phyloP scores from a whole-genome alignment of 2,113 vertebrate species.

The Embiotoca jacksoni region DNA sequence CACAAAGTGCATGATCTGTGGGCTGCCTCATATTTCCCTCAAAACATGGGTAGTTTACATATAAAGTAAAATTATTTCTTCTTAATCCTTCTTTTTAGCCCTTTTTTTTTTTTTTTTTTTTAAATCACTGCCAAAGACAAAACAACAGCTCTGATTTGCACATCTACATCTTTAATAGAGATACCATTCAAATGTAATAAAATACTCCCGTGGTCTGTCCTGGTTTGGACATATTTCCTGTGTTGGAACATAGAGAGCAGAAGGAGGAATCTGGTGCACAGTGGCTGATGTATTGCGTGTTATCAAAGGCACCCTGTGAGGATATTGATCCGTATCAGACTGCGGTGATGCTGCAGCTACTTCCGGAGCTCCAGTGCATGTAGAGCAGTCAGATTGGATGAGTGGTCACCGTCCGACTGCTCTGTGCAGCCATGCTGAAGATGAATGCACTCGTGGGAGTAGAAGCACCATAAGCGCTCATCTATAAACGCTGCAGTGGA shows the following conservation, averaged over 20 bases:
- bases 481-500: slow-evolving; percentile 18
- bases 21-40: no score
- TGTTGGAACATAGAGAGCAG: neutral
- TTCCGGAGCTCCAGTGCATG: slow-evolving; percentile 32
- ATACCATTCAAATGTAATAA: no score
- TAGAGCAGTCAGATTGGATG: slow-evolving; percentile 46
- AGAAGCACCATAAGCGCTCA: slow-evolving; percentile 30
- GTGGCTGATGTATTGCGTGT: neutral
- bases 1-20: no score
- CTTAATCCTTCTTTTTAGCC: no score
- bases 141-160: no score
- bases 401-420: slow-evolving; percentile 38
- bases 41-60: no score
- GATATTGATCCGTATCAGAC: slow-evolving; percentile 41
- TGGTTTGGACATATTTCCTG: neutral
- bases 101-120: no score
- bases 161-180: no score
- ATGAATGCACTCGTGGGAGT: slow-evolving; percentile 41
- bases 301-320: slow-evolving; percentile 10
- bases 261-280: no score
- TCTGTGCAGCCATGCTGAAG: slow-evolving; percentile 52
- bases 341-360: slow-evolving; percentile 31
- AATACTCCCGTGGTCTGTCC: neutral
- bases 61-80: no score
- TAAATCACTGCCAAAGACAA: no score